phyloP scores from a whole-genome alignment of 2,113 vertebrate genomes.

The Megalops atlanticus region DNA sequence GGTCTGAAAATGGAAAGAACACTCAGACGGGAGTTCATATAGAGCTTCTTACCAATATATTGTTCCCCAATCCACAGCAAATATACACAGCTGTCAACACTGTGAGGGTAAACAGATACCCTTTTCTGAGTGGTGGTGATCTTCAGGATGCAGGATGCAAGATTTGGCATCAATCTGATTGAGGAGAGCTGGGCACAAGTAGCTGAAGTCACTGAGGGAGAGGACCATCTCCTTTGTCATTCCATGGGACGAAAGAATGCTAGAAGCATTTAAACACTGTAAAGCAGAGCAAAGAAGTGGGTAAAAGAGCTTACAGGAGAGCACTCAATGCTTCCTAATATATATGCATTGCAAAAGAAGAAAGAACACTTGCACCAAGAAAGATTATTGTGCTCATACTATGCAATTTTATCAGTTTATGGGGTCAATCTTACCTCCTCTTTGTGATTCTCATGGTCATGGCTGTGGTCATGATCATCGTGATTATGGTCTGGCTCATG shows the following conservation, averaged over 20 bases:
- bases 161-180: conserved; percentile 85
- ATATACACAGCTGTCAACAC: background rate
- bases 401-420: background rate
- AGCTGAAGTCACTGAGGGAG: conserved; percentile 80
- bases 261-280: conserved; percentile 87
- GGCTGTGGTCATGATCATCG: conserved; percentile 18
- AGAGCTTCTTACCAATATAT: too few species aligned
- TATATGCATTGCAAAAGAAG: background rate
- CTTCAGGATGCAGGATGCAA: conserved; percentile 76
- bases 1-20: conserved; percentile 34
- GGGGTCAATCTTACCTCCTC: conserved; percentile 42
- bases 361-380: background rate
- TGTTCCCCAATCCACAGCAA: too few species aligned
- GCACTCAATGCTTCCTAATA: too few species aligned
- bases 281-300: conserved; percentile 10
- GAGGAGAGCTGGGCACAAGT: conserved; percentile 91
- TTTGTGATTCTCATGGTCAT: background rate
- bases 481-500: conserved; percentile 4
- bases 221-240: conserved; percentile 75
- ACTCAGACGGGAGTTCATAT: background rate
- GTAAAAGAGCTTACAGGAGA: background rate
- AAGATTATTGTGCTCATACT: background rate
- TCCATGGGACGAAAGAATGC: conserved; percentile 82
- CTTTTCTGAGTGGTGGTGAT: background rate
- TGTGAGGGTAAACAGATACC: conserved; percentile 27